These are phyloP conservation scores for Pogonocichla stellata DNA, from an alignment of 2,113 vertebrate genomes.

Conservation along the genomic window DNA sequence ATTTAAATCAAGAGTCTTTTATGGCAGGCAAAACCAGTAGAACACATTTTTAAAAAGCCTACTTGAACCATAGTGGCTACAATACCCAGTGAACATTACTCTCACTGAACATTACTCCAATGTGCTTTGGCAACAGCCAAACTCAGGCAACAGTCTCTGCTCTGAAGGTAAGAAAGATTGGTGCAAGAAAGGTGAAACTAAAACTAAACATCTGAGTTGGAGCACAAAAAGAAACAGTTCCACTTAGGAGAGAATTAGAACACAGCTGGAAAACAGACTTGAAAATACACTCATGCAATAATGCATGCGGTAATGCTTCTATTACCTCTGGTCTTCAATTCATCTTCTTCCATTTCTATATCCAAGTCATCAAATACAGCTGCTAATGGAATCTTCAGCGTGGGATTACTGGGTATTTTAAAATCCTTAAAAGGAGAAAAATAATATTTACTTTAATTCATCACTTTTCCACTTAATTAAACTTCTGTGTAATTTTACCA, in stretches of 20 bases:
- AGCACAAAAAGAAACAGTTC: background rate
- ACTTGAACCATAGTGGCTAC: background rate
- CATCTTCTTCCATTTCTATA: conserved; percentile 92
- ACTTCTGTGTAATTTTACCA: background rate
- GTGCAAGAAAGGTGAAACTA: background rate
- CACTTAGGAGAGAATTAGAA: background rate
- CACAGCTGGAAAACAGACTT: background rate
- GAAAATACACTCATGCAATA: background rate
- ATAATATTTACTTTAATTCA: background rate
- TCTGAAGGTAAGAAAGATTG: background rate
- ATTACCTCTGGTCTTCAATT: conserved; percentile 88
- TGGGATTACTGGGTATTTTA: conserved; percentile 82
- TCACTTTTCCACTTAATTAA: background rate
- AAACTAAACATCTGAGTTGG: background rate
- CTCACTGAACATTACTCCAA: background rate
- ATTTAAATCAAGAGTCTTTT: background rate
- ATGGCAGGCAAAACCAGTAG: background rate
- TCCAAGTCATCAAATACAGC: conserved; percentile 90
- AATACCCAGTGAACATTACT: background rate
- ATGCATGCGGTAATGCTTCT: background rate
- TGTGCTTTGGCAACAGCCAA: background rate
- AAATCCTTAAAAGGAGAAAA: conserved; percentile 72
- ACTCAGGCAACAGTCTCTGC: background rate
- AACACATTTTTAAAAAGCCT: background rate
- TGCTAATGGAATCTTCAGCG: conserved; percentile 84